A percentile compares a stretch with the other conserved stretches of the same genome.
These are phyloP conservation scores for Cyprinodon variegatus DNA, from an alignment of 2,113 vertebrate genomes.

Conservation along the genomic window DNA sequence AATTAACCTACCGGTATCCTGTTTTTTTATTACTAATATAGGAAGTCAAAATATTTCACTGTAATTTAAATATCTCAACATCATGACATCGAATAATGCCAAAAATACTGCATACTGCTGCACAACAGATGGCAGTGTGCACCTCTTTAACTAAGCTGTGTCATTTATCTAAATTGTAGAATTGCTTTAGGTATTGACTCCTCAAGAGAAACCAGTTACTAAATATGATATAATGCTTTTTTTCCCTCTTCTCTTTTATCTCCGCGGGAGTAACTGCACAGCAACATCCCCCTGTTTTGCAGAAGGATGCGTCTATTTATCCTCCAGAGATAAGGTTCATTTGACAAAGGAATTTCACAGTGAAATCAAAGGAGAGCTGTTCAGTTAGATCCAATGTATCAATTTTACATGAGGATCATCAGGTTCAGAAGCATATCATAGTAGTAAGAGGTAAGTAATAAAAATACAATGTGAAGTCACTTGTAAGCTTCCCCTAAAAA, in stretches of 20 bases:
- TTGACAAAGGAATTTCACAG: neutral
- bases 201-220: neutral
- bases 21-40: neutral
- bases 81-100: too few relatives aligned
- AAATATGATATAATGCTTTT: neutral
- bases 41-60: neutral
- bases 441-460: neutral
- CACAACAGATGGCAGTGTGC: conserved; percentile 49
- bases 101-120: neutral
- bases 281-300: neutral
- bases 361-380: conserved; percentile 16
- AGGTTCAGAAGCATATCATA: neutral
- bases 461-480: neutral
- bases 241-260: neutral
- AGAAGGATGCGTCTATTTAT: neutral
- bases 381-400: neutral
- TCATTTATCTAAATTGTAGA: neutral
- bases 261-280: neutral
- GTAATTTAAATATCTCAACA: too few relatives aligned
- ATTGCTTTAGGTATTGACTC: neutral
- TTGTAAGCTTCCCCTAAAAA: neutral
- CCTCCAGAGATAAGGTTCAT: conserved; percentile 6
- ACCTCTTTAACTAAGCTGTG: neutral
- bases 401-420: neutral
- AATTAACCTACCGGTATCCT: neutral